phyloP scores from a whole-genome alignment of 2,797 vertebrate species.

The Corythornis leucogaster region DNA sequence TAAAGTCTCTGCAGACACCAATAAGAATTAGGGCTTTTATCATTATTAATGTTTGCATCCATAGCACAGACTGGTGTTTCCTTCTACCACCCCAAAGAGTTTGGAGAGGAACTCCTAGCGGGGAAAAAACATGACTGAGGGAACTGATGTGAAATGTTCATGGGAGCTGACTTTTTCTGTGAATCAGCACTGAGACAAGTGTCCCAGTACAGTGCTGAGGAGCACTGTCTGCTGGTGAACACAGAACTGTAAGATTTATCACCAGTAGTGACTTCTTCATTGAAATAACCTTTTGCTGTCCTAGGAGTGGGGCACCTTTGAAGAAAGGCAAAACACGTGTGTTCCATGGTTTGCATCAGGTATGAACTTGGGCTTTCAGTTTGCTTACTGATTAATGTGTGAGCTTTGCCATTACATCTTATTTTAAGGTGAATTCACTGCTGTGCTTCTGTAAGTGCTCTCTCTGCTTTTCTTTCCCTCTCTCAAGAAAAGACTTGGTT shows the following conservation, averaged over 20 bases:
- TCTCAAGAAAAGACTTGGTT: neutral
- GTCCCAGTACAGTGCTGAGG: neutral
- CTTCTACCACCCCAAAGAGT: neutral
- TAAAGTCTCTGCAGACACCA: neutral
- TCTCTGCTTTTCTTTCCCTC: neutral
- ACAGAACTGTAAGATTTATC: neutral
- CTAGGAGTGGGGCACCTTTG: slow-evolving; percentile 90
- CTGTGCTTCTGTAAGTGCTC: neutral
- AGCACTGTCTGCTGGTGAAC: fast-evolving
- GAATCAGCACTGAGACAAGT: neutral
- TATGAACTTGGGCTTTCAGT: slow-evolving; percentile 53
- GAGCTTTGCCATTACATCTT: neutral
- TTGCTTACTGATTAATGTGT: neutral
- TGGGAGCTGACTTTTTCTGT: neutral
- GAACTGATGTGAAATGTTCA: neutral
- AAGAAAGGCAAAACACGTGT: slow-evolving; percentile 92
- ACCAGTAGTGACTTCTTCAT: neutral
- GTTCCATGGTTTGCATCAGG: slow-evolving; percentile 94
- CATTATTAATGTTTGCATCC: neutral
- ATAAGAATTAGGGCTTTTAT: neutral
- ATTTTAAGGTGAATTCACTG: neutral
- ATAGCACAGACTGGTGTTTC: neutral
- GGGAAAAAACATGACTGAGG: neutral
- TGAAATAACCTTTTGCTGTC: slow-evolving; percentile 24
- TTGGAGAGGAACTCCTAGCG: neutral